Base-by-base conservation (phyloP, 2,888 invertebrate species). In the Caenorhabditis parvicauda region DNA sequence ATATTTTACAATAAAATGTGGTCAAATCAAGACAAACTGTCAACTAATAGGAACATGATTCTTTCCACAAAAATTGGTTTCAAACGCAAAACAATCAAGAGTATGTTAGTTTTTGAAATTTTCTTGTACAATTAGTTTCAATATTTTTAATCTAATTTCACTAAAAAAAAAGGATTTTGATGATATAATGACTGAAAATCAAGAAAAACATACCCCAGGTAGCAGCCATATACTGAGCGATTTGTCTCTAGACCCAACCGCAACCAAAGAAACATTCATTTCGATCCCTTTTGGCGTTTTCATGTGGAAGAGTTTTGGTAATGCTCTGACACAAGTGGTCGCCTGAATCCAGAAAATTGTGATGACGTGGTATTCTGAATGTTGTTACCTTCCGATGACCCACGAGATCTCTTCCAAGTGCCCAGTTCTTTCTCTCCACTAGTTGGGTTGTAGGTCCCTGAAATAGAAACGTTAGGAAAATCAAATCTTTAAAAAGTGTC, bases 391-490 rank as follows among this genome's bases (percentile, higher is more conserved):
- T 95, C 59, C 94, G 86, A 82, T 96, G 96, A 0, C 98, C 98
- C 14, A 96, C 96, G 83, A 95, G 93, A 86, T 98, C 96, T 82
- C 92, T 90, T 79, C 92, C 91, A 69, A 90, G 89, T 58, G 89
- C 88, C 94, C 95, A 98, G 6, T 90, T 91, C 79, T 91, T 90
- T 9, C 96, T 85, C 63, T 85, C 83, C 43, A 98, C 90, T 69
- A 98, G 93, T 83, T 93, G 92, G 1, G 96, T 94, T 0, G 94
- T 94, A 0, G 96, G 95, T 0, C 59, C 55, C 28, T 42, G 17
- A 47, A 43, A 22, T 5, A 9, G 29, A 14, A 25, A 7, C 32
- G n/a, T n/a, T n/a, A 4, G 27, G 19, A 46, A n/a, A 46, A 27
- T 17, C 17, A 5, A 21, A 14, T 24, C 12, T 46, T 25, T n/a